These are phyloP conservation scores for Hemicrepidius hirtus DNA, from an alignment of 2,888 invertebrate species.

Conservation along the genomic window DNA sequence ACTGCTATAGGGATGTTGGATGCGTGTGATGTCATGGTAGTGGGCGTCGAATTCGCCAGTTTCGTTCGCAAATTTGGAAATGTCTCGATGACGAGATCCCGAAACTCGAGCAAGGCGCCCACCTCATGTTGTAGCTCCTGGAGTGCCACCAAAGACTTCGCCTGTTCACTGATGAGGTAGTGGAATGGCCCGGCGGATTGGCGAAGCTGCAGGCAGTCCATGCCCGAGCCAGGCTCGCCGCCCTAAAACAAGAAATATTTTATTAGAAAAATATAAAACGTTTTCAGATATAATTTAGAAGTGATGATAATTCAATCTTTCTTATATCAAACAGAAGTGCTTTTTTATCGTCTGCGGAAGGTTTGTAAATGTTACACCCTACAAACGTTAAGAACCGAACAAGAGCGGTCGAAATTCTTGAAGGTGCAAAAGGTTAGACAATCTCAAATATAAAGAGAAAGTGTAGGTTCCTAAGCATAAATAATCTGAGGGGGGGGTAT, in stretches of 20 bases:
- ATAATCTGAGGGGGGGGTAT: no score
- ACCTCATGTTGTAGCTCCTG: conserved; percentile 96
- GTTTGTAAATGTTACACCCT: no score
- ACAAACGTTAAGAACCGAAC: no score
- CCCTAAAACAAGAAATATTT: conserved; percentile 63
- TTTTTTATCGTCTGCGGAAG: no score
- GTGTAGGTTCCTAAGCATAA: no score
- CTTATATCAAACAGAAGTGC: no score
- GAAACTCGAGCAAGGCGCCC: conserved; percentile 91
- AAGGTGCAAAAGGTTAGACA: no score
- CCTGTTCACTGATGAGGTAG: conserved; percentile 84
- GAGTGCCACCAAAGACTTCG: conserved; percentile 89
- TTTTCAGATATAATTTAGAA: no score
- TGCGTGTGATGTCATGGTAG: conserved; percentile 67
- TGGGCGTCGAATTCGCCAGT: conserved; percentile 78
- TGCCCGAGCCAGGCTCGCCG: conserved; percentile 75
- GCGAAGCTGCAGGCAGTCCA: conserved; percentile 88
- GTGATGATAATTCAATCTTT: no score
- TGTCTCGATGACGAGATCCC: conserved; percentile 95
- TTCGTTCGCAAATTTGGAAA: conserved; percentile 93
- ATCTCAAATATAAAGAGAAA: no score
- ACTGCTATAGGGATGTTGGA: conserved; percentile 76
- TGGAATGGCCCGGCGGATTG: conserved; percentile 77
- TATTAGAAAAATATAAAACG: no score
- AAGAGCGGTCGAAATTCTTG: no score